Evolutionary conservation across 2,888 invertebrate species (phyloP).

Genomic region (Eristalis intricaria): DNA sequence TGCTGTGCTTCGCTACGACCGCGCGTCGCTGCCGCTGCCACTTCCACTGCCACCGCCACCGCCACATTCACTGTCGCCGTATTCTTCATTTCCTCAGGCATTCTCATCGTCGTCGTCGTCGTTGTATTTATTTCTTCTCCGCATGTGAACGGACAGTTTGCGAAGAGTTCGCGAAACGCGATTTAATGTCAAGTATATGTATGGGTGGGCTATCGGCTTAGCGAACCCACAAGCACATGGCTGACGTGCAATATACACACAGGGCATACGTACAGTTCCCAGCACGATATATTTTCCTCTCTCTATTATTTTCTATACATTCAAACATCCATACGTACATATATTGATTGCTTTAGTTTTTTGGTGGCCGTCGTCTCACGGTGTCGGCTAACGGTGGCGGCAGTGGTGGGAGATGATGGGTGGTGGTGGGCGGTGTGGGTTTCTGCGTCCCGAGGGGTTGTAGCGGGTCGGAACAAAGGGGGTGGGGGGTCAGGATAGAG

Average conservation of each 20-base stretch:
- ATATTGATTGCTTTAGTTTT: conserved; percentile 71
- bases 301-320: conserved; percentile 67
- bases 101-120: conserved; percentile 46
- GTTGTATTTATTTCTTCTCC: conserved; percentile 68
- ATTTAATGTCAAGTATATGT: conserved; percentile 71
- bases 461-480: neutral
- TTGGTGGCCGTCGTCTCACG: conserved; percentile 60
- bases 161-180: conserved; percentile 71
- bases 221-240: conserved; percentile 66
- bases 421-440: conserved; percentile 6
- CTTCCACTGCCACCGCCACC: neutral
- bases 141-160: conserved; percentile 72
- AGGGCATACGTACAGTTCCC: conserved; percentile 59
- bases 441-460: conserved; percentile 11
- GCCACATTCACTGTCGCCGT: conserved; percentile 6
- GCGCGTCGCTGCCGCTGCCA: neutral
- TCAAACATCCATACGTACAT: conserved; percentile 16
- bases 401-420: conserved; percentile 4
- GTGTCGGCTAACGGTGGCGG: conserved; percentile 9
- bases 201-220: conserved; percentile 71
- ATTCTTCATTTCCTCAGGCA: conserved; percentile 65
- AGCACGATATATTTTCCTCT: conserved; percentile 67
- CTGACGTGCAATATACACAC: conserved; percentile 21
- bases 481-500: conserved; percentile 26
- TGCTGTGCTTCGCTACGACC: conserved; percentile 11